Evolutionary conservation across 2,113 vertebrate species (phyloP), one percentile per base, ranked within the genome.

Genomic region (Phalacrocorax carbo): DNA sequence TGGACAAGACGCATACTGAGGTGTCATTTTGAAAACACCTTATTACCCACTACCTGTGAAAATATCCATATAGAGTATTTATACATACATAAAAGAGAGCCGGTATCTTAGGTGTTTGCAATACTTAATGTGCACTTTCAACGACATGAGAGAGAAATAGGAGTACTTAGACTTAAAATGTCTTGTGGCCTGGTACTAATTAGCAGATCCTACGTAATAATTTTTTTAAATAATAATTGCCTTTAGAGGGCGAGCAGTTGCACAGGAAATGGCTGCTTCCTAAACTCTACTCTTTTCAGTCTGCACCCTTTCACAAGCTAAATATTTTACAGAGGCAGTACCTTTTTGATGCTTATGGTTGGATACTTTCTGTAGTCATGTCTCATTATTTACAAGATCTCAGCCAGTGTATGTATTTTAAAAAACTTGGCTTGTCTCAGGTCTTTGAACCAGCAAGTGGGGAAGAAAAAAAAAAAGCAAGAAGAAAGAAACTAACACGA

Each of bases 301-400:
- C 29, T 51, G 51, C 7, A 48, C 23, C 76, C 42, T 86, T 90
- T 49, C 72, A 92, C 32, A 80, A 66, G 34, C 6, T 42, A 95
- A 94, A 86, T 93, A 83, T 93, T 96, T 95, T 22, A 90, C 42
- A 65, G 36, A 89, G 27, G 32, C 15, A 94, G 10, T 58, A 80
- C 64, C 78, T 93, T 69, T 65, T 20, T 3, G 3, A 51, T 23
- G 25, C 42, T 70, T 77, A 20, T 21, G 29, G 81, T 51, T 62
- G 44, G 81, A 61, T 11, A 46, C 42, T 84, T 82, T 77, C 69
- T 81, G 42, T 34, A 70, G 64, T 55, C 42, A 52, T 3, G 6
- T 75, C 86, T 86, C 64, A 17, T 89, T 69, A 58, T 85, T 90
- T 93, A 87, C 64, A 65, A 58, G 34, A 46, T 48, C 30, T 81